Evolutionary conservation across 2,888 invertebrate species (phyloP), one percentile per base, ranked within the genome.

Genomic region (Eupithecia inturbata): DNA sequence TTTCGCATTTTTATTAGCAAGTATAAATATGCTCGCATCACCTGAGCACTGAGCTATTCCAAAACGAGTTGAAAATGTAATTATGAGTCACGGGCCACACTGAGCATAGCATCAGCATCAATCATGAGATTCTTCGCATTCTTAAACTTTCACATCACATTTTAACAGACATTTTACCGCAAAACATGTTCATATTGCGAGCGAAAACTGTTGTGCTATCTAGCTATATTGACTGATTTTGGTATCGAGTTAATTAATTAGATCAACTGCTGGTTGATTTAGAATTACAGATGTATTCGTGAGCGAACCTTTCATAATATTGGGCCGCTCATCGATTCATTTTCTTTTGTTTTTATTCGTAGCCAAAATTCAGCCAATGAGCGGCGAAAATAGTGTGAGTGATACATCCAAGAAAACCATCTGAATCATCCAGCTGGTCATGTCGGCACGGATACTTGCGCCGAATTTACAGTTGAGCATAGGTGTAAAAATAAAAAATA

Each of bases 1-100:
- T 60, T 28, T 22, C 28, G 36, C 26, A 16, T 28, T 6, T 28
- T 31, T 31, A 19, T 28, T 62, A 31, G 62, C 62, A 62, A 62
- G 31, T 62, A 31, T 31, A 62, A 71, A 53, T 22, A 53, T 66
- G 63, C 62, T 41, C 68, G 57, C 57, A 57, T 57, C 22, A 57
- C 53, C 63, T 68, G 75, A 77, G 76, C 72, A 45, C 63, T 68
- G 75, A 77, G 76, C 72, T 80, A 80, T 78, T 78, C 72, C 70
- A 78, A 77, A 80, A 80, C 74, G 76, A 79, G 75, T 72, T 77
- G 57, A 77, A 73, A 74, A 70, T 71, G 60, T 75, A 77, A 74
- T 71, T 57, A 77, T 80, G 80, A 80, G 71, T 79, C 79, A 80
- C 70, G 70, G 71, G 62, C 75, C 70, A 60, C 36, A 68, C 70